Evolutionary conservation across 1,140 invertebrate species (phyloP), one percentile per base, ranked within the genome.

Genomic region (Drosophila ambigua): DNA sequence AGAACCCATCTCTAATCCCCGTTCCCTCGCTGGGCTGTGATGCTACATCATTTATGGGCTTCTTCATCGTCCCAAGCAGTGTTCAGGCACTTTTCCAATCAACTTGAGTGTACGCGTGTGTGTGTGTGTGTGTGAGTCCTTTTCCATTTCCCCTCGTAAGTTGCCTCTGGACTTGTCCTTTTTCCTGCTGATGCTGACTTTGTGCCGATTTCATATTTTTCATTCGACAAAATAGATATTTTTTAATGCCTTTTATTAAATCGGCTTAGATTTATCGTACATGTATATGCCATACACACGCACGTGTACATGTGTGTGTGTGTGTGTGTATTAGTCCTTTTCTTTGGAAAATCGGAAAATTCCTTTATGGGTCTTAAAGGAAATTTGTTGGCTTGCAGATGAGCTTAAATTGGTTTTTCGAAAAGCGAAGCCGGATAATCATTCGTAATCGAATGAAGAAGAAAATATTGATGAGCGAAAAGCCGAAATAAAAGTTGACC

Each of bases 191-290:
- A 62, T 73, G 60, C 61, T 48, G 72, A 74, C 72, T 74, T 74
- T 74, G 60, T 74, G 72, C 81, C 81, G 68, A 81, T 81, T 85
- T 87, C 79, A 85, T 85, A 85, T 85, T 85, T 85, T 77, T 85
- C 77, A 81, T 81, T 87, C 64, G 58, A 65, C 35, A 87, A 87
- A 87, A 84, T 87, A 85, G 73, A 85, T 81, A 81, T 85, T 85
- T 87, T 84, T 87, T 87, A 83, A 85, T 85, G 81, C 77, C 82
- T 77, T 85, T 85, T 74, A 84, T 84, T 63, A 84, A 84, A 84
- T 81, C 77, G 77, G 73, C 78, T 85, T 85, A 85, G 82, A 78
- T 81, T 85, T 87, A 85, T 87, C 81, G 68, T 77, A 71, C 73
- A 69, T 74, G 68, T 74, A 58, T 50, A 51, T 46, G 24, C 54